phyloP scores from a whole-genome alignment of 2,113 vertebrate genomes.

The Sebastes schlegelii region DNA sequence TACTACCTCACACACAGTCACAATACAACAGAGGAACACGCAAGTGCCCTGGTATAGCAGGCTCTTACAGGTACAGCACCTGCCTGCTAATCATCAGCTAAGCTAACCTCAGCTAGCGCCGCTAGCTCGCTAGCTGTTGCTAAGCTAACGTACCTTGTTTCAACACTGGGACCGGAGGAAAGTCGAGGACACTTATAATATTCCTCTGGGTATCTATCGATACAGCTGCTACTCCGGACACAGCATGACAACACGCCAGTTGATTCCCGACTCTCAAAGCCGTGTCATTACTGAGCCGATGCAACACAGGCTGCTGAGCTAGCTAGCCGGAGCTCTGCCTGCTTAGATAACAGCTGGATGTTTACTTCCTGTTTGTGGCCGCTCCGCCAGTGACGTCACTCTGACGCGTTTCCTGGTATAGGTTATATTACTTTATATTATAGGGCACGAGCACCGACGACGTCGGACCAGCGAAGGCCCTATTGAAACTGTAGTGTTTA shows the following conservation, averaged over 20 bases:
- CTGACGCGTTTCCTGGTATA: background rate
- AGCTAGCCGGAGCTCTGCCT: constrained; percentile 11
- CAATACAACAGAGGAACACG: background rate
- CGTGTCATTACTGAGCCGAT: constrained; percentile 55
- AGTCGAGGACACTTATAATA: constrained; percentile 42
- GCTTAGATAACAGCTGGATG: constrained; percentile 60
- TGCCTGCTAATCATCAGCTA: background rate
- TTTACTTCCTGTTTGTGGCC: constrained; percentile 76
- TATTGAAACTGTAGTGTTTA: too few relatives aligned
- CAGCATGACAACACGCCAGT: constrained; percentile 58
- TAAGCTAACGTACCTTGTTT: constrained; percentile 81
- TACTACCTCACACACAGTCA: background rate
- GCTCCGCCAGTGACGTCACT: constrained; percentile 26
- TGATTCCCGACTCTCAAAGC: constrained; percentile 23
- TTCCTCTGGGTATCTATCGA: constrained; percentile 35
- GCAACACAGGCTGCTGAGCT: constrained; percentile 15
- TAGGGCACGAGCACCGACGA: too few relatives aligned
- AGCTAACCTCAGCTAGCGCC: constrained; percentile 25
- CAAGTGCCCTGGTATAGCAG: too few relatives aligned
- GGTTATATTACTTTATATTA: too few relatives aligned
- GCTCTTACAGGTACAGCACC: background rate
- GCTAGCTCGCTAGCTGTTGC: constrained; percentile 16
- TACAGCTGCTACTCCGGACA: constrained; percentile 64
- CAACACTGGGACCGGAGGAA: constrained; percentile 72
- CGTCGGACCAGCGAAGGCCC: too few relatives aligned